Conservation (phyloP, 2,888 invertebrate genomes). For the Acleris sparsana region DNA sequence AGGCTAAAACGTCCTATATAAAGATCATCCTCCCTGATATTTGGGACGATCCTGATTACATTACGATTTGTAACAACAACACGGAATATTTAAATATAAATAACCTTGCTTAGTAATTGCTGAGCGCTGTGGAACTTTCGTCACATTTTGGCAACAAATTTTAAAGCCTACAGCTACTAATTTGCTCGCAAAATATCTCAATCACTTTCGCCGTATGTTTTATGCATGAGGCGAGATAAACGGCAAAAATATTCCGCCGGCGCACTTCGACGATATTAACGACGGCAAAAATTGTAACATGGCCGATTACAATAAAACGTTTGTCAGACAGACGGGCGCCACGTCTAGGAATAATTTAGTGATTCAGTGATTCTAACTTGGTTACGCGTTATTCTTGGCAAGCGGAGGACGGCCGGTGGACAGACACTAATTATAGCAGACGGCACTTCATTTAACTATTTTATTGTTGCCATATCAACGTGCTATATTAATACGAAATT, state of each 20-base stretch:
- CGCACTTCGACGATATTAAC: slow-evolving; percentile 48
- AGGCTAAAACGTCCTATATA: no score
- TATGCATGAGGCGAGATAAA: slow-evolving; percentile 58
- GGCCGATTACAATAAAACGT: slow-evolving; percentile 37
- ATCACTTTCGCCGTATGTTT: slow-evolving; percentile 53
- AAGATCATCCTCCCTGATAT: no score
- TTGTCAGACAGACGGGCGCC: slow-evolving; percentile 45
- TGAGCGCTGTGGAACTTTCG: neutral
- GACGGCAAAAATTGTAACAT: slow-evolving; percentile 43
- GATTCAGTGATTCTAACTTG: slow-evolving; percentile 35
- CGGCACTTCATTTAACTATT: neutral
- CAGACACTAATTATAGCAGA: slow-evolving; percentile 3
- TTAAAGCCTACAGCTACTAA: slow-evolving; percentile 8
- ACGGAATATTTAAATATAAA: no score
- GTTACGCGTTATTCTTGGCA: slow-evolving; percentile 30
- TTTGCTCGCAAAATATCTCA: slow-evolving; percentile 29
- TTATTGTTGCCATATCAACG: slow-evolving; percentile 19
- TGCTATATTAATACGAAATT: neutral
- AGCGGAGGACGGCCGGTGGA: slow-evolving; percentile 19
- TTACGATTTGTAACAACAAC: no score
- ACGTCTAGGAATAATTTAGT: slow-evolving; percentile 35
- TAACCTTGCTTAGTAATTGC: no score
- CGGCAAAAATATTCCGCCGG: slow-evolving; percentile 49
- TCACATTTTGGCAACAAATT: slow-evolving; percentile 14
- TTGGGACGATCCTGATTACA: neutral